Percentiles rank a stretch among this genome's conserved stretches.
phyloP scores from a whole-genome alignment of 2,797 vertebrate genomes.

The Epinephelus malabaricus region DNA sequence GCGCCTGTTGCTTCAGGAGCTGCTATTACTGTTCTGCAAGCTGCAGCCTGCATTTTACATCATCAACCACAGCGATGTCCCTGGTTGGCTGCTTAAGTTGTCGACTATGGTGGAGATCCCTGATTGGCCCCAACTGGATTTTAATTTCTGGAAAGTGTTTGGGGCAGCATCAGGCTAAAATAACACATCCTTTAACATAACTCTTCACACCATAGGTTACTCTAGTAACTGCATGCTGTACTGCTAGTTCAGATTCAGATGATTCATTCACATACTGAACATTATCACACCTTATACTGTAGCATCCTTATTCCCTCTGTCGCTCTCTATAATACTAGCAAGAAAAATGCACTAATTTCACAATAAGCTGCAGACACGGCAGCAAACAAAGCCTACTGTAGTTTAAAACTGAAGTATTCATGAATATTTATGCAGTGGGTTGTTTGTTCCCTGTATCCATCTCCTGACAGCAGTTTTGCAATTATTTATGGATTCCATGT shows the following conservation, averaged over 20 bases:
- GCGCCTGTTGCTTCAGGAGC: too few species aligned
- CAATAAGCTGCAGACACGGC: background rate
- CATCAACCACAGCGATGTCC: too few species aligned
- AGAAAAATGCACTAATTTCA: conserved; percentile 20
- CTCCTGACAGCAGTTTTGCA: conserved; percentile 69
- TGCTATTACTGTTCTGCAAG: too few species aligned
- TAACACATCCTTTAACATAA: background rate
- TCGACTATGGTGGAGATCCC: too few species aligned
- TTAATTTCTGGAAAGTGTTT: too few species aligned
- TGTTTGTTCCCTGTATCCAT: conserved; percentile 64
- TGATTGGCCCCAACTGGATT: too few species aligned
- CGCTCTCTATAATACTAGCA: background rate
- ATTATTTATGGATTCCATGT: conserved; percentile 71
- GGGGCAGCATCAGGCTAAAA: background rate
- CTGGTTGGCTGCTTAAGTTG: too few species aligned
- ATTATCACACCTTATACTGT: background rate
- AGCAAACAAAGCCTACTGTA: conserved; percentile 20
- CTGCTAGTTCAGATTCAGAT: background rate
- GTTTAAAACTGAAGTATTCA: conserved; percentile 24
- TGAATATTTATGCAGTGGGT: conserved; percentile 59
- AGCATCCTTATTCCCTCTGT: background rate
- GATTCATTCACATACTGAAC: background rate
- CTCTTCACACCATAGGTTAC: background rate
- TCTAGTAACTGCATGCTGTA: conserved; percentile 3
- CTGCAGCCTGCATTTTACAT: too few species aligned